Percentiles rank a stretch among this genome's conserved stretches.
phyloP scores from a whole-genome alignment of 2,888 invertebrate species.

The Villa cingulata region DNA sequence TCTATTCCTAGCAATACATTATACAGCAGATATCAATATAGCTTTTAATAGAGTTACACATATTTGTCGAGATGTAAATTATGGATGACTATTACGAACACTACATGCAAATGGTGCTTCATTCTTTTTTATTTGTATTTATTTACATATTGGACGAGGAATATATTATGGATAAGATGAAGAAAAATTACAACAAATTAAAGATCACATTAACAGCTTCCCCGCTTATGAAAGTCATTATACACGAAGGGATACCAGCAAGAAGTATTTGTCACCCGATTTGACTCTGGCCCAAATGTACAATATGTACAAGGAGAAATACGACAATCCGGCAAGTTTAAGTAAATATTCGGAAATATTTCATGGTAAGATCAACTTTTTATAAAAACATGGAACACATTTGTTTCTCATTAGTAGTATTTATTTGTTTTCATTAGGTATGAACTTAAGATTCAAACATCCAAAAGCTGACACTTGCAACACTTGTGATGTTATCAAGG shows the following conservation, averaged over 20 bases:
- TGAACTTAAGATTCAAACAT: no score
- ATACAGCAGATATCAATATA: slow-evolving; percentile 43
- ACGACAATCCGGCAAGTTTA: no score
- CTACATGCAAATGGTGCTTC: slow-evolving; percentile 59
- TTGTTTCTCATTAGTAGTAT: no score
- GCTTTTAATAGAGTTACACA: slow-evolving; percentile 54
- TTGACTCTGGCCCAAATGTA: slow-evolving; percentile 60
- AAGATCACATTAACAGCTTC: no score
- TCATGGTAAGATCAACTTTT: no score
- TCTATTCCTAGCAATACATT: slow-evolving; percentile 53
- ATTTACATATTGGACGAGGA: slow-evolving; percentile 55
- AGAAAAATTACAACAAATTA: no score
- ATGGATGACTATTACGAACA: slow-evolving; percentile 51
- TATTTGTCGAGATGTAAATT: slow-evolving; percentile 56
- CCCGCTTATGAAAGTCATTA: no score
- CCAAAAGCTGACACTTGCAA: no score
- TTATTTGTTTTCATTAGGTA: no score
- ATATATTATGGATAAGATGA: slow-evolving; percentile 43
- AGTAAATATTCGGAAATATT: no score
- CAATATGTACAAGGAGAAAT: slow-evolving; percentile 66
- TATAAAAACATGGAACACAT: no score
- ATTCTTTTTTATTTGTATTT: slow-evolving; percentile 57
- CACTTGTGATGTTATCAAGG: no score
- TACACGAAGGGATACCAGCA: slow-evolving; percentile 56
- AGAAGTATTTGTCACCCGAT: slow-evolving; percentile 64